Conservation (phyloP, 2,113 vertebrate species). For the Galbula dea region DNA sequence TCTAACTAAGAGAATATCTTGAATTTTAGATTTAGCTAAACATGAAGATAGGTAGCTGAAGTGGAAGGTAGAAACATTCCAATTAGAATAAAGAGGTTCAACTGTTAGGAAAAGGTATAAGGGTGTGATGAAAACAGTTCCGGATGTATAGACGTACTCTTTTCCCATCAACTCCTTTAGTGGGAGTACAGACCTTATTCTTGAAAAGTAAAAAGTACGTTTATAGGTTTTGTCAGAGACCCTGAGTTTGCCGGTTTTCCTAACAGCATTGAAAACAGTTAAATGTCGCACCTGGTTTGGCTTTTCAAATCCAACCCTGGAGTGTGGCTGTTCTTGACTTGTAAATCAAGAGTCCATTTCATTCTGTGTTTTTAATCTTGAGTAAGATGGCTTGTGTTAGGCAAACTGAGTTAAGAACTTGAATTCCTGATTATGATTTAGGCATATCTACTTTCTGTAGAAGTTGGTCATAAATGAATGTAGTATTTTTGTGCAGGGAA, state of each 20-base stretch:
- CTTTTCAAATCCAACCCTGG: neutral
- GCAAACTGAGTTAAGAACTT: neutral
- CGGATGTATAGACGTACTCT: neutral
- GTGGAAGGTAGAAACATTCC: neutral
- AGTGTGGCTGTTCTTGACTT: neutral
- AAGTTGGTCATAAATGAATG: neutral
- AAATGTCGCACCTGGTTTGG: neutral
- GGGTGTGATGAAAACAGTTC: neutral
- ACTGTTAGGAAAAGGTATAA: neutral
- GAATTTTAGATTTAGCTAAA: neutral
- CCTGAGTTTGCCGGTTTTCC: fast-evolving
- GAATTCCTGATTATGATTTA: neutral
- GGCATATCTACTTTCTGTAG: neutral
- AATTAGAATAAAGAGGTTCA: neutral
- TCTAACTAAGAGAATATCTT: neutral
- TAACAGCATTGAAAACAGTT: neutral
- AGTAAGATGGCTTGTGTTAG: neutral
- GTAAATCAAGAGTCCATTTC: neutral
- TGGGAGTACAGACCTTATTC: neutral
- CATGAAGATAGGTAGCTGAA: neutral
- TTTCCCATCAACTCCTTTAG: neutral
- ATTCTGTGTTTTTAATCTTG: neutral
- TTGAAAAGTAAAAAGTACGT: neutral
- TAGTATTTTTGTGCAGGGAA: neutral
- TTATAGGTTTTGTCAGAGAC: neutral